These are phyloP conservation scores for Eristalis arbustorum DNA, from an alignment of 2,888 invertebrate genomes.

Conservation along the genomic window DNA sequence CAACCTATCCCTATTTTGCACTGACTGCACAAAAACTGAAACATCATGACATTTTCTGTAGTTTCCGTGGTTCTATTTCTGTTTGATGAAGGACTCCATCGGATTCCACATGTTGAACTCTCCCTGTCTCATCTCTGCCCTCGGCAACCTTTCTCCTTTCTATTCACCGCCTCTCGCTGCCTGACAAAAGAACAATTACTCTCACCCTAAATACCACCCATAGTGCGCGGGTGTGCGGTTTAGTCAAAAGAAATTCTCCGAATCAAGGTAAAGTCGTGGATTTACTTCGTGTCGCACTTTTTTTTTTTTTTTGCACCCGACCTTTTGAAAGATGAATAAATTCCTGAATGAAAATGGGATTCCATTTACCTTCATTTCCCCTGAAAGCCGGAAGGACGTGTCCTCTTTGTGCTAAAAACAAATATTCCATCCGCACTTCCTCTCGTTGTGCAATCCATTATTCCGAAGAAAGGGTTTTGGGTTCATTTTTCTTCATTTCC, in stretches of 20 bases:
- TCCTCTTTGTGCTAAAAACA: constrained; percentile 26
- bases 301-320: no score
- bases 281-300: background rate
- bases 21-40: no score
- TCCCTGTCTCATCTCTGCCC: background rate
- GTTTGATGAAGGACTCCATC: no score
- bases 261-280: constrained; percentile 16
- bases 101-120: no score
- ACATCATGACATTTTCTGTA: no score
- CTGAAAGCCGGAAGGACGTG: background rate
- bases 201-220: background rate
- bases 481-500: constrained; percentile 10
- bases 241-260: constrained; percentile 19
- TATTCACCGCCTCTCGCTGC: background rate
- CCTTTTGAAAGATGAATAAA: background rate
- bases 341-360: background rate
- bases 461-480: constrained; percentile 5
- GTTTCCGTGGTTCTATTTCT: no score
- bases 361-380: background rate
- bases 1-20: no score
- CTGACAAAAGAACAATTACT: constrained; percentile 16
- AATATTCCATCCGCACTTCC: background rate
- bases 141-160: background rate
- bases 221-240: constrained; percentile 10
- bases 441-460: constrained; percentile 42